A percentile compares a stretch with the other conserved stretches of the same genome.
Conservation (phyloP, 2,888 invertebrate species). For the Ectropis crepuscularia region DNA sequence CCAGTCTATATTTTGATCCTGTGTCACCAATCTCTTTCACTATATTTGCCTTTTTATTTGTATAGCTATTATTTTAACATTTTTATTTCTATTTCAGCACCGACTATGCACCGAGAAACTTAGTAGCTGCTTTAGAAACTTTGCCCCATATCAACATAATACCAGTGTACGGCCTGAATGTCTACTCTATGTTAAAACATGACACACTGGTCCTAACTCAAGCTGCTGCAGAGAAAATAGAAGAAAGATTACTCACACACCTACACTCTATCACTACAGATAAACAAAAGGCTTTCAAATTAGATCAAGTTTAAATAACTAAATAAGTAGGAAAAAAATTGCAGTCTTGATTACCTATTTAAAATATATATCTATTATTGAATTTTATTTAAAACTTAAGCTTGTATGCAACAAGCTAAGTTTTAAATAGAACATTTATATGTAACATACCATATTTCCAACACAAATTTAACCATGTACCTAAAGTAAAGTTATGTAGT, state of each 20-base stretch:
- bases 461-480: no score
- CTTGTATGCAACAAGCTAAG: no score
- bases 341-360: not conserved
- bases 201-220: slow-evolving; percentile 95
- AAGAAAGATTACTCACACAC: slow-evolving; percentile 89
- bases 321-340: slow-evolving; percentile 12
- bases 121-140: slow-evolving; percentile 91
- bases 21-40: no score
- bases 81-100: slow-evolving; percentile 80
- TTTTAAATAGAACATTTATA: no score
- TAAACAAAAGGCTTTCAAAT: slow-evolving; percentile 81
- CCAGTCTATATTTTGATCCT: no score
- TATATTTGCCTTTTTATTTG: not conserved
- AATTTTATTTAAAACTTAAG: no score
- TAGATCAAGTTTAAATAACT: slow-evolving; percentile 83
- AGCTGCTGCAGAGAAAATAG: slow-evolving; percentile 93
- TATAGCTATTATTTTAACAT: not conserved
- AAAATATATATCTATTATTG: no score
- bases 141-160: slow-evolving; percentile 95
- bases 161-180: slow-evolving; percentile 98
- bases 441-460: no score
- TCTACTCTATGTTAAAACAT: slow-evolving; percentile 98
- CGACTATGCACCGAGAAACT: slow-evolving; percentile 95
- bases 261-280: slow-evolving; percentile 85
- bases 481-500: no score